phyloP scores from a whole-genome alignment of 2,888 invertebrate genomes.

The Gandaritis pyraliata region DNA sequence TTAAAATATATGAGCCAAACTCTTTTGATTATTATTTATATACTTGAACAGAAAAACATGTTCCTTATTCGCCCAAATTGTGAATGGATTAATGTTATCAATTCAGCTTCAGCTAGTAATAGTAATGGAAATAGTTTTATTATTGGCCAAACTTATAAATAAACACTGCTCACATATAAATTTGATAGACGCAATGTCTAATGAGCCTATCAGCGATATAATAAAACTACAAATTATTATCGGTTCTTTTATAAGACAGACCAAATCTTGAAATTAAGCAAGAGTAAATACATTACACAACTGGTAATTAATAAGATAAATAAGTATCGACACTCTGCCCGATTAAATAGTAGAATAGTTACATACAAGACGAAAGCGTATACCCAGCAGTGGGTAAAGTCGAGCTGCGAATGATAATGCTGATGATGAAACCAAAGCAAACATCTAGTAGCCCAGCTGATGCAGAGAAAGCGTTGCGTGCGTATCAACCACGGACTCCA shows the following conservation, averaged over 20 bases:
- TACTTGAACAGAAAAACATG: conserved; percentile 49
- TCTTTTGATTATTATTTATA: conserved; percentile 58
- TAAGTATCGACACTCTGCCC: too few relatives aligned
- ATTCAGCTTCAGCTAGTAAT: conserved; percentile 49
- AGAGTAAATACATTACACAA: too few relatives aligned
- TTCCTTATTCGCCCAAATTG: conserved; percentile 39
- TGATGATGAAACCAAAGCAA: conserved; percentile 48
- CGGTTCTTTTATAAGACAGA: too few relatives aligned
- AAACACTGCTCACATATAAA: conserved; percentile 54
- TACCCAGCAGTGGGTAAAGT: too few relatives aligned
- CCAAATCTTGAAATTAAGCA: too few relatives aligned
- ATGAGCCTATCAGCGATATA: conserved; percentile 45
- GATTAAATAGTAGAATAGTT: conserved; percentile 32
- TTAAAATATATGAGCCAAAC: conserved; percentile 48
- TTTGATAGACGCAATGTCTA: conserved; percentile 47
- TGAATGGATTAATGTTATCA: conserved; percentile 51
- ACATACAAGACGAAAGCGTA: conserved; percentile 39
- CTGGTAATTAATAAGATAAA: too few relatives aligned
- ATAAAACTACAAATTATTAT: conserved; percentile 25
- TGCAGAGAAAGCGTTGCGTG: conserved; percentile 53
- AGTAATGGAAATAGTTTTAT: conserved; percentile 59
- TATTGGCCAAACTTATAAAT: conserved; percentile 59
- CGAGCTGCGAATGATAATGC: conserved; percentile 14
- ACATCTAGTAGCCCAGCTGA: conserved; percentile 41
- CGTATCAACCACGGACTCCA: conserved; percentile 32